Percentiles rank a stretch among this genome's conserved stretches.
These are phyloP conservation scores for Oreochromis tanganicae DNA, from an alignment of 2,113 vertebrate genomes.

Conservation along the genomic window DNA sequence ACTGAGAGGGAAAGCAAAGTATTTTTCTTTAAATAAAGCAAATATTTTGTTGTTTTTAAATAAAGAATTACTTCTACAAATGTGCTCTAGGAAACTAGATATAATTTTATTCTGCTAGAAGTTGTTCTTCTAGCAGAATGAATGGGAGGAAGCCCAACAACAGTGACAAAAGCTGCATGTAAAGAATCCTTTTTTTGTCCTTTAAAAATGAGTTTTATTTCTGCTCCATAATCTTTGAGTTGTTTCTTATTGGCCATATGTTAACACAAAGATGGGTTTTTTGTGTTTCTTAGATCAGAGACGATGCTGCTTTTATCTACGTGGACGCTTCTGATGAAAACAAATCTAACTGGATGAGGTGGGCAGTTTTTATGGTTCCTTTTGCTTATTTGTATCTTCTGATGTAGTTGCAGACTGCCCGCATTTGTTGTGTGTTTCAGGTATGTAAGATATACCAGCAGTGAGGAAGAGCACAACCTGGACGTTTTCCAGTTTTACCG, in stretches of 20 bases:
- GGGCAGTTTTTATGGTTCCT: not conserved
- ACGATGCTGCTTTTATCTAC: slow-evolving; percentile 64
- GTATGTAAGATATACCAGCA: slow-evolving; percentile 66
- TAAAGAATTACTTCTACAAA: not conserved
- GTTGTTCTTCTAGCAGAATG: not conserved
- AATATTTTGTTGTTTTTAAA: not conserved
- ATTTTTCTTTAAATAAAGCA: not conserved
- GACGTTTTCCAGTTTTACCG: slow-evolving; percentile 71
- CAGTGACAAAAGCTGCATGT: not conserved
- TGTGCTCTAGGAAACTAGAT: not conserved
- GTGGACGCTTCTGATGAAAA: slow-evolving; percentile 72
- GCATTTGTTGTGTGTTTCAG: slow-evolving; percentile 17
- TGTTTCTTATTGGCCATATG: not conserved
- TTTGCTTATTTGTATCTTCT: not conserved
- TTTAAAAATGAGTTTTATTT: not conserved
- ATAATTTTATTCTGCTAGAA: not conserved
- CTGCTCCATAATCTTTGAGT: not conserved
- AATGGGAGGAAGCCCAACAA: not conserved
- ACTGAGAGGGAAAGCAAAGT: not conserved
- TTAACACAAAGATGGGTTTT: not conserved
- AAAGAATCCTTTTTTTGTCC: not conserved
- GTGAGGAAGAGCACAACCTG: slow-evolving; percentile 69
- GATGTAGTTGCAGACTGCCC: not conserved
- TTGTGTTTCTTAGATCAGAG: slow-evolving; percentile 35
- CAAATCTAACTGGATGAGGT: slow-evolving; percentile 78